phyloP scores from a whole-genome alignment of 2,797 vertebrate genomes.

The Holocentrus rufus region DNA sequence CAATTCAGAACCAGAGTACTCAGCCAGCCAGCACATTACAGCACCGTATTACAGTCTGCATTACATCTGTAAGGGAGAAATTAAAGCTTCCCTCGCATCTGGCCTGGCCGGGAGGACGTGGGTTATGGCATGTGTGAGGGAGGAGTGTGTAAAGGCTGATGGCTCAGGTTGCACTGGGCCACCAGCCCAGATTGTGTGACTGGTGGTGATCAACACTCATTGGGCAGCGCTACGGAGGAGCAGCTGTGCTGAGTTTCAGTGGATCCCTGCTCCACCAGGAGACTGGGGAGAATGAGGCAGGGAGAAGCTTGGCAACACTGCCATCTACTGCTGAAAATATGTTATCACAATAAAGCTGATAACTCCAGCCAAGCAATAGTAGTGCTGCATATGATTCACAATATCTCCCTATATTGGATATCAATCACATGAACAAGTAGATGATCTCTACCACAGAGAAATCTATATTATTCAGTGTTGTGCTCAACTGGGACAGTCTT shows the following conservation, averaged over 20 bases:
- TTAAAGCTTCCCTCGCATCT: slow-evolving; percentile 75
- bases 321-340: slow-evolving; percentile 72
- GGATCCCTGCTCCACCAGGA: slow-evolving; percentile 30
- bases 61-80: slow-evolving; percentile 77
- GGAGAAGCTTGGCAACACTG: slow-evolving; percentile 64
- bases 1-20: slow-evolving; percentile 64
- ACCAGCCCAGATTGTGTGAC: slow-evolving; percentile 66
- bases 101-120: slow-evolving; percentile 57
- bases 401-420: too few species aligned
- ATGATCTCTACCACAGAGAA: too few species aligned
- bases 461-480: too few species aligned
- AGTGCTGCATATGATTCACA: too few species aligned
- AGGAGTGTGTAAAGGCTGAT: slow-evolving; percentile 38
- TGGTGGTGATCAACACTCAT: slow-evolving; percentile 71
- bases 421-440: too few species aligned
- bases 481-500: too few species aligned
- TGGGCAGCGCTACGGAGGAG: slow-evolving; percentile 52
- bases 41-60: slow-evolving; percentile 55
- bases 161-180: slow-evolving; percentile 71
- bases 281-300: background rate
- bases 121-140: slow-evolving; percentile 54
- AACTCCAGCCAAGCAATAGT: too few species aligned
- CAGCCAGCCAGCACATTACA: slow-evolving; percentile 70
- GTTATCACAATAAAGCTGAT: slow-evolving; percentile 48
- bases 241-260: slow-evolving; percentile 60